Conservation (phyloP, 92 coral and sea anemone genomes). For the Palythoa grandiflora region DNA sequence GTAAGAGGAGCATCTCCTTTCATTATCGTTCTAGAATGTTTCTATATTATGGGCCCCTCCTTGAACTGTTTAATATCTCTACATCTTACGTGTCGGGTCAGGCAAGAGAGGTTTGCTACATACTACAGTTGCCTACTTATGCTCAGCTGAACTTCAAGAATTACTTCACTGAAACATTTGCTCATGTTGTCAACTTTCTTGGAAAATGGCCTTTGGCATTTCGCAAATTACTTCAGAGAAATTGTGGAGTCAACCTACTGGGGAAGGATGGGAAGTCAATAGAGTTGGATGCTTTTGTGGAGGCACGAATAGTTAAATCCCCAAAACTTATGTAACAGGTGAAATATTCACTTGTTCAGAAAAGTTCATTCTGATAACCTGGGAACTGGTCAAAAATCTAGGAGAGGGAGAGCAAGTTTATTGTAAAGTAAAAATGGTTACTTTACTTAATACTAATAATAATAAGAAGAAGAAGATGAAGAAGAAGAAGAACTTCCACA, state of each 20-base stretch:
- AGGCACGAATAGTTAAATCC: constrained; percentile 64
- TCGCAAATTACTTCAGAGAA: constrained; percentile 33
- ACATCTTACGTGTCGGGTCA: constrained; percentile 37
- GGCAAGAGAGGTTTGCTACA: constrained; percentile 54
- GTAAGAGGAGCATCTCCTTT: no score
- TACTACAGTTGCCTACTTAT: constrained; percentile 53
- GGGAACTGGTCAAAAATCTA: no score
- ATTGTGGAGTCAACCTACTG: constrained; percentile 50
- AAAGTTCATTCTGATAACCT: no score
- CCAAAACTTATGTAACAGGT: constrained; percentile 28
- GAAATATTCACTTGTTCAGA: no score
- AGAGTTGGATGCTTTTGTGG: constrained; percentile 63
- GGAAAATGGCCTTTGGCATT: constrained; percentile 62
- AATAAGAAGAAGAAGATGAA: no score
- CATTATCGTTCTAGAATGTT: background rate
- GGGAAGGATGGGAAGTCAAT: constrained; percentile 43
- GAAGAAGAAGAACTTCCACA: no score
- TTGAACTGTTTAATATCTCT: constrained; percentile 33
- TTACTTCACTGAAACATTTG: constrained; percentile 47
- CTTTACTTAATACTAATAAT: no score
- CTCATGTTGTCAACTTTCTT: constrained; percentile 53
- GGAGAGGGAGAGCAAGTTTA: no score
- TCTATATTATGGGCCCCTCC: constrained; percentile 51
- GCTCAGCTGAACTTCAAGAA: constrained; percentile 62
- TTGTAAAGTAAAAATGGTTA: no score